Evolutionary conservation across 2,113 vertebrate species (phyloP).

Genomic region (Larimichthys polyactis): DNA sequence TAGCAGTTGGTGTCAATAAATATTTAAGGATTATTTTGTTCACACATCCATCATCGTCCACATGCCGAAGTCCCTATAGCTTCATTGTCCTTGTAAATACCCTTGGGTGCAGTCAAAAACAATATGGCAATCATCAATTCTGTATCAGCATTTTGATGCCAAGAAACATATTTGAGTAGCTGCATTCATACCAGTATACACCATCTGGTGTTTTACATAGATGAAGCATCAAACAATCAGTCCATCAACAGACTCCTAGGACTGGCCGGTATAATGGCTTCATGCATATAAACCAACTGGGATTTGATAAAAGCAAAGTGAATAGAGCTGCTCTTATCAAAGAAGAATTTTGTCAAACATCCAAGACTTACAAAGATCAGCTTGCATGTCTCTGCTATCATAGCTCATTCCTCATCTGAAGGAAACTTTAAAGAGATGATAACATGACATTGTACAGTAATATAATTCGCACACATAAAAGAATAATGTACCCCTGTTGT

Average conservation of each 20-base stretch:
- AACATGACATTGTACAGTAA: conserved; percentile 13
- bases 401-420: conserved; percentile 5
- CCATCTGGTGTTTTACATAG: conserved; percentile 47
- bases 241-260: conserved; percentile 34
- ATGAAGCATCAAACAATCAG: conserved; percentile 26
- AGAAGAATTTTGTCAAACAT: conserved; percentile 32
- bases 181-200: conserved; percentile 43
- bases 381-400: conserved; percentile 4
- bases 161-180: conserved; percentile 36
- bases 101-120: conserved; percentile 54
- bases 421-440: conserved; percentile 28
- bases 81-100: conserved; percentile 53
- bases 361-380: not conserved
- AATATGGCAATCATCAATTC: conserved; percentile 68
- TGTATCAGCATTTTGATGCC: conserved; percentile 51
- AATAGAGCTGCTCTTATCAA: conserved; percentile 10
- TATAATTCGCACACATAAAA: conserved; percentile 35
- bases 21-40: conserved; percentile 50
- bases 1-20: conserved; percentile 40
- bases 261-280: conserved; percentile 8
- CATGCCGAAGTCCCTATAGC: conserved; percentile 43
- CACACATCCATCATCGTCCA: conserved; percentile 61
- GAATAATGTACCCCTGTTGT: conserved; percentile 38
- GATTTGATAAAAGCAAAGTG: conserved; percentile 31
- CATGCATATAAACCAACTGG: conserved; percentile 9